Evolutionary conservation across 2,113 vertebrate species (phyloP).

Genomic region (Addax nasomaculatus): DNA sequence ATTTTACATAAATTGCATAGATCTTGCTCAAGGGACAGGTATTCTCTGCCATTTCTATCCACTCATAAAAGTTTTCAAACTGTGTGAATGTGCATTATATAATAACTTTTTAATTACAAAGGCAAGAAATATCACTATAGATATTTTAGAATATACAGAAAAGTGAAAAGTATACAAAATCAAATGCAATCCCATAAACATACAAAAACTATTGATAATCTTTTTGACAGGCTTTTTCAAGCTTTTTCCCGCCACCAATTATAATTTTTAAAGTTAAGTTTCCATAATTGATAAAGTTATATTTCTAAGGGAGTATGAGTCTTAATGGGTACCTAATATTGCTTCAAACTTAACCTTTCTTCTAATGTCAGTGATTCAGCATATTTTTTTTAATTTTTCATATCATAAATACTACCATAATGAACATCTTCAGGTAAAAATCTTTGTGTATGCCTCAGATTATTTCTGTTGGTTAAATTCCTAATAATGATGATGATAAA

Average conservation of each 20-base stretch:
- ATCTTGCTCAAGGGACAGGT: background rate
- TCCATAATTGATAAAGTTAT: background rate
- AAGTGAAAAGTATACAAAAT: background rate
- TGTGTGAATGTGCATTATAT: background rate
- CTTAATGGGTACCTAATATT: background rate
- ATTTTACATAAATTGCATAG: background rate
- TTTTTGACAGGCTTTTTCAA: background rate
- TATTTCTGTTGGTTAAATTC: background rate
- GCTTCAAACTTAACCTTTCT: background rate
- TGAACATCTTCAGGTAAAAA: background rate
- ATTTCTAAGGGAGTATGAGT: background rate
- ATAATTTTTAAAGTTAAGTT: background rate
- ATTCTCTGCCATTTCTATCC: background rate
- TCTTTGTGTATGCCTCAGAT: background rate
- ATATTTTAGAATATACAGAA: background rate
- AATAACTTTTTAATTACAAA: background rate
- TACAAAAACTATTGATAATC: background rate
- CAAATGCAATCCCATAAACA: background rate
- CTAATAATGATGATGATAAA: background rate
- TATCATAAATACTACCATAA: background rate
- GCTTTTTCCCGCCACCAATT: background rate
- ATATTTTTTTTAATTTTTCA: background rate
- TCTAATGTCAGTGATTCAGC: background rate
- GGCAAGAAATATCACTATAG: background rate
- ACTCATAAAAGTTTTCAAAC: background rate